phyloP scores from a whole-genome alignment of 2,888 invertebrate species.

The Drosophila lutescens region DNA sequence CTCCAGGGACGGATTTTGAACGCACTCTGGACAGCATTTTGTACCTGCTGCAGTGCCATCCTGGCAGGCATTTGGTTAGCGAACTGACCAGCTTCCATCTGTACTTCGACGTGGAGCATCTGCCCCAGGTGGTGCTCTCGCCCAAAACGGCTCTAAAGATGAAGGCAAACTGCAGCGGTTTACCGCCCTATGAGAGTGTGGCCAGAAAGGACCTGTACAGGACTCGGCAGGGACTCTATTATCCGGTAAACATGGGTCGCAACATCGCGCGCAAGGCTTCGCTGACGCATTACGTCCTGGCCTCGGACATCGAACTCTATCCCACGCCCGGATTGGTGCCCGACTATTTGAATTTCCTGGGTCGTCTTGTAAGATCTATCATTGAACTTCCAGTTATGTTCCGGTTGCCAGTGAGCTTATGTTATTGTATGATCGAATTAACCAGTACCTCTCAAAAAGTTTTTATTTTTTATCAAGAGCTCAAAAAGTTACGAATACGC shows the following conservation, averaged over 20 bases:
- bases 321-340: conserved; percentile 90
- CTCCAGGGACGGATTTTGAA: conserved; percentile 87
- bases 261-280: conserved; percentile 92
- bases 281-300: conserved; percentile 90
- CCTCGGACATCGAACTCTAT: conserved; percentile 94
- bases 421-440: neutral
- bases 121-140: conserved; percentile 83
- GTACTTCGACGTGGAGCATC: conserved; percentile 86
- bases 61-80: conserved; percentile 84
- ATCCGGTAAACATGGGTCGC: conserved; percentile 94
- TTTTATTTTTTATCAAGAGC: no score
- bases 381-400: neutral
- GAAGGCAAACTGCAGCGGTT: conserved; percentile 49
- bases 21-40: conserved; percentile 86
- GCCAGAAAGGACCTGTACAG: conserved; percentile 83
- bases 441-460: no score
- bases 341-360: conserved; percentile 91
- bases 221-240: conserved; percentile 87
- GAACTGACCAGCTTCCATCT: conserved; percentile 87
- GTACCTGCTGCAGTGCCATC: conserved; percentile 86
- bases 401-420: neutral
- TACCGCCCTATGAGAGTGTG: conserved; percentile 50
- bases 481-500: no score
- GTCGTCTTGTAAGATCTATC: conserved; percentile 76
- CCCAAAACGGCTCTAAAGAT: conserved; percentile 40